Conservation (phyloP, 2,888 invertebrate species). For the Anarsia innoxiella region DNA sequence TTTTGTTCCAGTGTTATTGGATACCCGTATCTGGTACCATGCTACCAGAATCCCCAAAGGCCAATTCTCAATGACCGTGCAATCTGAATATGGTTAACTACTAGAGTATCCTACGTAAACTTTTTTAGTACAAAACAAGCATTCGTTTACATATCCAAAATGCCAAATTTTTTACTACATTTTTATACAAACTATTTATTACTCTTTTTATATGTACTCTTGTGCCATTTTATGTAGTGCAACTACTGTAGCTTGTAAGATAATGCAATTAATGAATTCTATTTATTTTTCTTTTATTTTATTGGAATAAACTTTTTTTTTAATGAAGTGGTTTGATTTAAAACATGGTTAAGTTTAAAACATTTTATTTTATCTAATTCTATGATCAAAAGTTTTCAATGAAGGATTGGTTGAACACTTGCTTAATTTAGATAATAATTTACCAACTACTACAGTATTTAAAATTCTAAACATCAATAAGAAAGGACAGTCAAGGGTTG, state of each 20-base stretch:
- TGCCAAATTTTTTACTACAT: conserved; percentile 55
- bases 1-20: conserved; percentile 81
- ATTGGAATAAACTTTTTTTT: conserved; percentile 10
- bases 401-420: conserved; percentile 48
- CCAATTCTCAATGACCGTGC: conserved; percentile 89
- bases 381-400: conserved; percentile 54
- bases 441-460: conserved; percentile 22
- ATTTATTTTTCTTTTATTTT: conserved; percentile 14
- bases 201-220: conserved; percentile 29
- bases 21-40: conserved; percentile 95
- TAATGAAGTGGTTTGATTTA: conserved; percentile 4
- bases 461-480: conserved; percentile 25
- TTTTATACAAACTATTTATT: conserved; percentile 36
- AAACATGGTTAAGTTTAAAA: conserved; percentile 46
- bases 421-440: conserved; percentile 23
- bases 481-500: conserved; percentile 23
- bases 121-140: conserved; percentile 42
- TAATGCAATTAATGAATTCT: conserved; percentile 33
- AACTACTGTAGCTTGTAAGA: conserved; percentile 47
- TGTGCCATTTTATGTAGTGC: conserved; percentile 63
- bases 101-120: conserved; percentile 15
- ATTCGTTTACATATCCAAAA: conserved; percentile 54
- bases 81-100: conserved; percentile 90
- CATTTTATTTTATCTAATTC: conserved; percentile 62
- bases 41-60: conserved; percentile 87